Evolutionary conservation across 1,140 invertebrate species (phyloP).

Genomic region (Orchestia grillus): DNA sequence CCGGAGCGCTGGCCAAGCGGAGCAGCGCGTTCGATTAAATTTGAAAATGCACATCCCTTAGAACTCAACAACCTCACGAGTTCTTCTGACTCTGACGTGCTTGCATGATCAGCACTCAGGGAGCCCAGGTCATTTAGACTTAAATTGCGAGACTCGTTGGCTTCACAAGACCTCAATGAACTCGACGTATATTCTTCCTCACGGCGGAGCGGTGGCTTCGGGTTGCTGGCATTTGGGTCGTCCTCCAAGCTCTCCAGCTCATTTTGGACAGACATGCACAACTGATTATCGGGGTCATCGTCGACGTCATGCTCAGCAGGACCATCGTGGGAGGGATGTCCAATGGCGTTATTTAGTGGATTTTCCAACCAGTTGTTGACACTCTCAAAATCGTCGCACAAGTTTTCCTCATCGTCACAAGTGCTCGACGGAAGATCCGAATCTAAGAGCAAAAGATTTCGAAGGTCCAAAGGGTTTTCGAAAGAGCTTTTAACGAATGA

Average conservation of each 20-base stretch:
- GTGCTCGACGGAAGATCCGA: background rate
- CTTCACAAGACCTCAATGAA: background rate
- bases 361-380: conserved; percentile 36
- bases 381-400: background rate
- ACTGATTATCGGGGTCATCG: background rate
- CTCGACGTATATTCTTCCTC: background rate
- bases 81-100: background rate
- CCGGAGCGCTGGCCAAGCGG: background rate
- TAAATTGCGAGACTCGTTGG: background rate
- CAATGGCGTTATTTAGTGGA: conserved; percentile 15
- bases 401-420: background rate
- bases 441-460: background rate
- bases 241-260: background rate
- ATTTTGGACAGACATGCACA: conserved; percentile 24
- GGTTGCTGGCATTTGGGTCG: background rate
- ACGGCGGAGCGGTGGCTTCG: background rate
- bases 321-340: background rate
- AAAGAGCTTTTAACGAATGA: background rate
- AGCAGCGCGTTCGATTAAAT: background rate
- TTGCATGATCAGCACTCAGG: background rate
- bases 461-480: background rate
- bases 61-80: background rate
- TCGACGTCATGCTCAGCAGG: background rate
- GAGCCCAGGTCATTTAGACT: background rate
- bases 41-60: background rate